Conservation (phyloP, 2,113 vertebrate genomes). For the Octodon degus region DNA sequence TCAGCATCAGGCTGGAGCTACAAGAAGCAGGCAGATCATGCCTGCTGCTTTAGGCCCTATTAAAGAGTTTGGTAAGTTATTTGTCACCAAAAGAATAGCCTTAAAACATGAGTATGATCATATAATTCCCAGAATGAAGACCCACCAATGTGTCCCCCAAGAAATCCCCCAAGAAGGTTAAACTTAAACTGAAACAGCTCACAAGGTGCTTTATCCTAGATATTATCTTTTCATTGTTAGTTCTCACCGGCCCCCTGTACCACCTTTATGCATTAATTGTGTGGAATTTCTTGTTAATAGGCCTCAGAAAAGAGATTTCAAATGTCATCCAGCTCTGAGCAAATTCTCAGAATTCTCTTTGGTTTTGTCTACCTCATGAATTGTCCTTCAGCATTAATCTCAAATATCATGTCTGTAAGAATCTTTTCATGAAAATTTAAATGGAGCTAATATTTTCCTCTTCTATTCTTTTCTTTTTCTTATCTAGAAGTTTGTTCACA, state of each 20-base stretch:
- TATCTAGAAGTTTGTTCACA: not conserved
- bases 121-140: not conserved
- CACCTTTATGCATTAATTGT: not conserved
- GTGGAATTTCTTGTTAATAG: not conserved
- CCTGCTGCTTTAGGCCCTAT: too few species aligned
- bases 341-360: not conserved
- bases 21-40: too few species aligned
- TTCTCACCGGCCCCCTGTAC: not conserved
- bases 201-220: not conserved
- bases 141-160: not conserved
- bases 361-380: not conserved
- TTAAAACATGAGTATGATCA: not conserved
- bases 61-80: not conserved
- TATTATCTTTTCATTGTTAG: not conserved
- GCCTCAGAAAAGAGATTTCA: not conserved
- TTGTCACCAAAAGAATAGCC: not conserved
- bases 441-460: not conserved
- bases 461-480: conserved; percentile 47
- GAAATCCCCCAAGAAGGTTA: not conserved
- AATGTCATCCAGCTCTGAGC: not conserved
- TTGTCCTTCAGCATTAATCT: conserved; percentile 50
- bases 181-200: not conserved
- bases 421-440: conserved; percentile 2
- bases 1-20: not conserved
- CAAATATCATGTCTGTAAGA: not conserved